Evolutionary conservation across 2,888 invertebrate species (phyloP).

Genomic region (Andrena trimmerana): DNA sequence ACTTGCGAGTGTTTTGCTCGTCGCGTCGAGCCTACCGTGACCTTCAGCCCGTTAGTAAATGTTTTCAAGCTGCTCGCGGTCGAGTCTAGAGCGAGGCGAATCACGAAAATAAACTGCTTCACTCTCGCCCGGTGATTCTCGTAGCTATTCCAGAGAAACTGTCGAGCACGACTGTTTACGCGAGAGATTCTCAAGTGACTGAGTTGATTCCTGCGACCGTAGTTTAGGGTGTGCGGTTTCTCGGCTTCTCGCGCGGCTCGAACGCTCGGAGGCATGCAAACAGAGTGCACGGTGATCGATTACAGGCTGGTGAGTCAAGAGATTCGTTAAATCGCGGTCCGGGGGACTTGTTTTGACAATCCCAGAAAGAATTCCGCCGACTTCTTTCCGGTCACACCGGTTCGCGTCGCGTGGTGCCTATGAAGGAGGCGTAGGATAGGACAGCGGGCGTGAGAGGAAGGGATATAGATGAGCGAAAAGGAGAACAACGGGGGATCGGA

Average conservation of each 20-base stretch:
- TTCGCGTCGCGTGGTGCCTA: slow-evolving; percentile 54
- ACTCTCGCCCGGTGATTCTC: not conserved
- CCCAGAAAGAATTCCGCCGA: slow-evolving; percentile 61
- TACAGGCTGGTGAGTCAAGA: slow-evolving; percentile 11
- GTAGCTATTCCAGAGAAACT: not conserved
- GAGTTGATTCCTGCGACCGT: not conserved
- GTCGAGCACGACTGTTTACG: not conserved
- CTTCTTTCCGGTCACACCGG: slow-evolving; percentile 70
- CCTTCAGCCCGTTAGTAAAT: slow-evolving; percentile 1
- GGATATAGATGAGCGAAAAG: slow-evolving; percentile 16
- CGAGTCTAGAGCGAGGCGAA: not conserved
- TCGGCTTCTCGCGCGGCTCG: not conserved
- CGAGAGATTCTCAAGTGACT: not conserved
- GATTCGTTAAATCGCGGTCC: slow-evolving; percentile 40
- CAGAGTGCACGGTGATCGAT: slow-evolving; percentile 40
- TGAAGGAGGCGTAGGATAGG: slow-evolving; percentile 56
- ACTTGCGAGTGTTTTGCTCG: not conserved
- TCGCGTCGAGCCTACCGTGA: not conserved
- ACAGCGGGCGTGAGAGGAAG: slow-evolving; percentile 31
- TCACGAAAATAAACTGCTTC: not conserved
- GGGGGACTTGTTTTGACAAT: slow-evolving; percentile 61
- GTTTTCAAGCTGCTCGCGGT: not conserved
- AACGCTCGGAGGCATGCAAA: slow-evolving; percentile 14
- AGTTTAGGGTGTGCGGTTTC: not conserved
- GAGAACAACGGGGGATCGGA: slow-evolving; percentile 33